Base-by-base conservation (phyloP, 2,797 vertebrate species). In the Caiman crocodilus region DNA sequence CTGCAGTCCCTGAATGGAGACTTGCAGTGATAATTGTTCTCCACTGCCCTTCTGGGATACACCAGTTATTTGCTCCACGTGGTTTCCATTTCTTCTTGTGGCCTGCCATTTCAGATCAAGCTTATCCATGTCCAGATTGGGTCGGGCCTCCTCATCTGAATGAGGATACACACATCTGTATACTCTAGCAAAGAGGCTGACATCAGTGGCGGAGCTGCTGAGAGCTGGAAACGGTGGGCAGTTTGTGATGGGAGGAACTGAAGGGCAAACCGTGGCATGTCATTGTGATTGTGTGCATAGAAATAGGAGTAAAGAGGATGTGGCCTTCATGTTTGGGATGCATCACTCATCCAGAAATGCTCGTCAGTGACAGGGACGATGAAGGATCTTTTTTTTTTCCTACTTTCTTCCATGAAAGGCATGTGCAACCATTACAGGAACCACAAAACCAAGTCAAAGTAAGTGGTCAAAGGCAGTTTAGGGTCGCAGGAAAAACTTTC, bases 291-390 rank as follows among this genome's bases (percentile, higher is more conserved):
- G 18, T 56, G 28, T 32, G 57, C 76, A 3, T 14, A 25, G 57
- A 9, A 15, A 35, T 23, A 20, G 64, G n/a, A 23, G 57, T 32
- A 14, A 12, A 15, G 56, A 2, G 1, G 1, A 9, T n/a, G 23
- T 56, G 75, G 13, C 8, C 25, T 50, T 3, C 26, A 28, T 21
- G 50, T 55, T 64, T 64, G 17, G 2, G 8, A 8, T 8, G 14
- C 0, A 73, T 23, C 67, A 71, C 30, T 42, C 13, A 8, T 42
- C 42, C 42, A 73, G 35, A 14, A 23, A 35, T 25, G 69, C 35
- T 73, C 35, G 25, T 71, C 32, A 35, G 21, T 35, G 67, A 42
- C 23, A 26, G 25, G 35, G 35, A 14, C 25, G 35, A 26, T 8
- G 42, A 4, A 4, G 35, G 23, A 25, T 5, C 35, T 4, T 42